Percentiles rank a stretch among this genome's conserved stretches.
Conservation (phyloP, 2,888 invertebrate species). For the Morpho deidamia region DNA sequence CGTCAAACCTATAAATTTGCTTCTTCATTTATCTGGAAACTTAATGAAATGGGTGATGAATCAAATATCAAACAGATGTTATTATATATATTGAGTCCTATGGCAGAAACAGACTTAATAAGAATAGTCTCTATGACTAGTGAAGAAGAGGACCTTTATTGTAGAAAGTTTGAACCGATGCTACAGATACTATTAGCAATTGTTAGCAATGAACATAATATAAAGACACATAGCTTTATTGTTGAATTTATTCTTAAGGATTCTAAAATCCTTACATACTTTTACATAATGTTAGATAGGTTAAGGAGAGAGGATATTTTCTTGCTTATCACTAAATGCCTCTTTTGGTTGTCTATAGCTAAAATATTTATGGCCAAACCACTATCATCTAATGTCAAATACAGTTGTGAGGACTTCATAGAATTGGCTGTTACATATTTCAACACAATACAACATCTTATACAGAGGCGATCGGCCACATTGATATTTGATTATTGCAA, state of each 20-base stretch:
- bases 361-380: conserved; percentile 54
- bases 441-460: conserved; percentile 45
- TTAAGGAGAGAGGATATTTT: conserved; percentile 64
- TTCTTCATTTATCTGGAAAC: conserved; percentile 76
- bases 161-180: conserved; percentile 74
- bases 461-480: conserved; percentile 44
- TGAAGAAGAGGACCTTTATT: conserved; percentile 69
- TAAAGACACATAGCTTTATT: conserved; percentile 50
- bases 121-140: conserved; percentile 66
- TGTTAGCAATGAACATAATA: conserved; percentile 68
- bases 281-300: conserved; percentile 53
- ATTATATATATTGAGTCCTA: conserved; percentile 73
- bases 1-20: conserved; percentile 82
- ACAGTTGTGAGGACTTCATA: conserved; percentile 47
- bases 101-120: conserved; percentile 75
- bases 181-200: conserved; percentile 76
- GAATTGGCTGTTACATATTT: conserved; percentile 50
- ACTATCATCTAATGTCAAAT: conserved; percentile 43
- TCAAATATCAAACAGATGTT: conserved; percentile 66
- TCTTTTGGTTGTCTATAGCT: conserved; percentile 60
- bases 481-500: conserved; percentile 54
- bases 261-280: conserved; percentile 48
- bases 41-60: conserved; percentile 65
- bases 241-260: conserved; percentile 45
- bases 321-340: conserved; percentile 65